phyloP scores from a whole-genome alignment of 2,113 vertebrate genomes.

The Rhabdomys dilectus region DNA sequence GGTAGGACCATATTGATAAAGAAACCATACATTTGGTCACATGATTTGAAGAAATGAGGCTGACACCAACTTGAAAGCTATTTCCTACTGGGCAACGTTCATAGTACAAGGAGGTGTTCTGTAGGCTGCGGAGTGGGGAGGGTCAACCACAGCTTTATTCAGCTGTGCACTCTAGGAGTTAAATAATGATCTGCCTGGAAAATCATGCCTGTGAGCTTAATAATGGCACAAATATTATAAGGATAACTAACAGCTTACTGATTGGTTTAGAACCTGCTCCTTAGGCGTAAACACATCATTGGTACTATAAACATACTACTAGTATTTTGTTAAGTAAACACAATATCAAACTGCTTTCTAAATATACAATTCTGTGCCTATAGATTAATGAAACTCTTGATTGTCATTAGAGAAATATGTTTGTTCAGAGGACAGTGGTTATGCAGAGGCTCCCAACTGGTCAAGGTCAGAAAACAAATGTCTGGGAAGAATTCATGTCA shows the following conservation, averaged over 20 bases:
- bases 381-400: not conserved
- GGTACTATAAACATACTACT: too few species aligned
- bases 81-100: not conserved
- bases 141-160: not conserved
- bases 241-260: not conserved
- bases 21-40: not conserved
- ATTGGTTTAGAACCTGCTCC: not conserved
- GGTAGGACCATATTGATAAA: not conserved
- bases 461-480: not conserved
- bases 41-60: not conserved
- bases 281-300: not conserved
- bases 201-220: not conserved
- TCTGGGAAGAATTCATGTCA: too few species aligned
- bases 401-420: not conserved
- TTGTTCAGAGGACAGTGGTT: not conserved
- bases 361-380: not conserved
- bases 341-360: not conserved
- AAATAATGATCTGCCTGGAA: not conserved
- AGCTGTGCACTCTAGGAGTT: too few species aligned
- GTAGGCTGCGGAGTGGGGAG: not conserved
- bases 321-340: not conserved
- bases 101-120: not conserved
- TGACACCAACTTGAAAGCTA: not conserved
- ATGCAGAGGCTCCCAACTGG: not conserved
- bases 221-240: not conserved